Conservation (phyloP, 1,140 invertebrate species). For the Papilio polyxenes region DNA sequence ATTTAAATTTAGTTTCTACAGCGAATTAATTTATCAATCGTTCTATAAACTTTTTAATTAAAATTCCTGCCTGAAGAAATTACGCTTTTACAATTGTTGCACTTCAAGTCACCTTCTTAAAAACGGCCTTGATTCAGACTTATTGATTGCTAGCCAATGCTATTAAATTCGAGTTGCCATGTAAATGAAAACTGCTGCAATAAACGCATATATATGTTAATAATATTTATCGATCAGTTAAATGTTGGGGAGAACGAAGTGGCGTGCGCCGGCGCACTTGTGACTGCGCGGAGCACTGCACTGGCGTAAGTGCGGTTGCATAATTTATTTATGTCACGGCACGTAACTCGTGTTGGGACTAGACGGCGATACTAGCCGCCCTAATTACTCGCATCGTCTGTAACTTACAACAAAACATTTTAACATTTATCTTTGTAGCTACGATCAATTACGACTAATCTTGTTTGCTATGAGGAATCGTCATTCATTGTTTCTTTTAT, state of each 20-base stretch:
- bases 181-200: not conserved
- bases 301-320: conserved; percentile 72
- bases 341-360: conserved; percentile 65
- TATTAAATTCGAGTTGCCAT: not conserved
- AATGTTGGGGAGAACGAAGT: conserved; percentile 24
- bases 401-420: not conserved
- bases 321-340: conserved; percentile 77
- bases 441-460: not conserved
- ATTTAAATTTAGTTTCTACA: not conserved
- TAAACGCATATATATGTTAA: not conserved
- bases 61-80: too few relatives aligned
- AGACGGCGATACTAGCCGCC: conserved; percentile 55
- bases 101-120: not conserved
- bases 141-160: not conserved
- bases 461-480: not conserved
- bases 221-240: conserved; percentile 39
- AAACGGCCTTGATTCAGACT: not conserved
- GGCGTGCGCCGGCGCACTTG: conserved; percentile 37
- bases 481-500: not conserved
- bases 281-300: conserved; percentile 52
- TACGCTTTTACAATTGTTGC: too few relatives aligned
- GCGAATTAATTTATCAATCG: not conserved
- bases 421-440: not conserved
- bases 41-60: too few relatives aligned
- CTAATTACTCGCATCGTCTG: conserved; percentile 55